These are phyloP conservation scores for Ptychoptera contaminata DNA, from an alignment of 2,888 invertebrate species.

Conservation along the genomic window DNA sequence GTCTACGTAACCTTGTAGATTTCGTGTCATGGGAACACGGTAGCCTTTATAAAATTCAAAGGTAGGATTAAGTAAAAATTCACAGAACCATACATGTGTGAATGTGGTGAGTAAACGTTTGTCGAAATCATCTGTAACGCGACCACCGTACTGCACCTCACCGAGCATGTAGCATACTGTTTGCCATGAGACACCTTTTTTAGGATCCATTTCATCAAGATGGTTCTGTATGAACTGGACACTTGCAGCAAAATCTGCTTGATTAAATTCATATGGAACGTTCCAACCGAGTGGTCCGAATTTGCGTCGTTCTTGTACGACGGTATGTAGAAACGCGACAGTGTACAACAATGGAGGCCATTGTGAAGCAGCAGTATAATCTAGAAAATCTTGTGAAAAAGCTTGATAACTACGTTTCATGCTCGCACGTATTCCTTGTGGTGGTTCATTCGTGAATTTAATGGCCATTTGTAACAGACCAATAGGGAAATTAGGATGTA, in stretches of 20 bases:
- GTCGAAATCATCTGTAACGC: conserved; percentile 95
- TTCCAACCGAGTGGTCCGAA: conserved; percentile 97
- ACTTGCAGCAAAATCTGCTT: conserved; percentile 89
- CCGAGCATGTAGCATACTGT: conserved; percentile 96
- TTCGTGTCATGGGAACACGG: conserved; percentile 73
- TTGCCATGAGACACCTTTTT: conserved; percentile 94
- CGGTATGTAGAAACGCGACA: conserved; percentile 88
- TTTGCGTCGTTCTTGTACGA: conserved; percentile 87
- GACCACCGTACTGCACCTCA: conserved; percentile 74
- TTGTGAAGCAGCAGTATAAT: conserved; percentile 78
- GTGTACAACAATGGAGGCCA: conserved; percentile 91
- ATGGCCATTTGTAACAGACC: conserved; percentile 78
- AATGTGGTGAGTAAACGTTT: conserved; percentile 85
- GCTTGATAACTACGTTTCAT: conserved; percentile 82
- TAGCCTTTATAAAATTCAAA: conserved; percentile 92
- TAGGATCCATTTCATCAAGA: conserved; percentile 91
- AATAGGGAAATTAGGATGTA: conserved; percentile 86
- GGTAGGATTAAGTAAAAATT: conserved; percentile 65
- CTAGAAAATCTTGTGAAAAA: conserved; percentile 80
- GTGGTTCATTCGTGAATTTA: conserved; percentile 95
- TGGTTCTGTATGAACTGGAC: conserved; percentile 95
- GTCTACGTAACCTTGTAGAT: conserved; percentile 63
- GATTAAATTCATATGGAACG: conserved; percentile 84
- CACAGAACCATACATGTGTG: conserved; percentile 91
- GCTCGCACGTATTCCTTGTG: conserved; percentile 87